Evolutionary conservation across 1,140 invertebrate species (phyloP).

Genomic region (Brevipalpus yothersi): DNA sequence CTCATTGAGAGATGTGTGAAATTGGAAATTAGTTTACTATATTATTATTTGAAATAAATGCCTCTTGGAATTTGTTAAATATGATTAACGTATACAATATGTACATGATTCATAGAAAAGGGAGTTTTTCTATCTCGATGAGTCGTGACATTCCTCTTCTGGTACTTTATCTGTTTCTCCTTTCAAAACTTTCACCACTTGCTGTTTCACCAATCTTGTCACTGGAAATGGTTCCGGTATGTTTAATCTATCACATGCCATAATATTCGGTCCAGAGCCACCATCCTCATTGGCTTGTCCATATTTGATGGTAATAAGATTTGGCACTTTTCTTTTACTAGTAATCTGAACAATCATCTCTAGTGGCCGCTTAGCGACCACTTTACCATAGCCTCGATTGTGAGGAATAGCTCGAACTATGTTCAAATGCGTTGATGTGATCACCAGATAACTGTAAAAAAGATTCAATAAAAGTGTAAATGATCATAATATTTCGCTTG

Average conservation of each 20-base stretch:
- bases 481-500: not conserved
- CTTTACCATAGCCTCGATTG: conserved; percentile 44
- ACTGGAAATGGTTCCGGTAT: conserved; percentile 9
- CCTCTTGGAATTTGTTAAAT: too few species aligned
- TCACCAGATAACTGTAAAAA: conserved; percentile 42
- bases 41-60: too few species aligned
- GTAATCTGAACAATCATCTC: conserved; percentile 84
- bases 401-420: conserved; percentile 54
- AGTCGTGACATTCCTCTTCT: too few species aligned
- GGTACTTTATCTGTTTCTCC: not conserved
- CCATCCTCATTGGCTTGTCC: conserved; percentile 45
- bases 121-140: too few species aligned
- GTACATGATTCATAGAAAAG: too few species aligned
- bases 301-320: conserved; percentile 87
- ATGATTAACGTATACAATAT: too few species aligned
- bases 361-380: conserved; percentile 56
- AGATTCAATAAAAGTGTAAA: conserved; percentile 8
- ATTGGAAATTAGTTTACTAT: too few species aligned
- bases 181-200: conserved; percentile 8
- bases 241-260: conserved; percentile 6
- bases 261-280: conserved; percentile 15
- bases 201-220: conserved; percentile 8
- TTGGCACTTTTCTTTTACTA: conserved; percentile 69
- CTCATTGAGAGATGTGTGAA: too few species aligned
- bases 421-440: conserved; percentile 66